These are phyloP conservation scores for Propithecus deckenii DNA, from an alignment of 2,797 vertebrate species.

Conservation along the genomic window DNA sequence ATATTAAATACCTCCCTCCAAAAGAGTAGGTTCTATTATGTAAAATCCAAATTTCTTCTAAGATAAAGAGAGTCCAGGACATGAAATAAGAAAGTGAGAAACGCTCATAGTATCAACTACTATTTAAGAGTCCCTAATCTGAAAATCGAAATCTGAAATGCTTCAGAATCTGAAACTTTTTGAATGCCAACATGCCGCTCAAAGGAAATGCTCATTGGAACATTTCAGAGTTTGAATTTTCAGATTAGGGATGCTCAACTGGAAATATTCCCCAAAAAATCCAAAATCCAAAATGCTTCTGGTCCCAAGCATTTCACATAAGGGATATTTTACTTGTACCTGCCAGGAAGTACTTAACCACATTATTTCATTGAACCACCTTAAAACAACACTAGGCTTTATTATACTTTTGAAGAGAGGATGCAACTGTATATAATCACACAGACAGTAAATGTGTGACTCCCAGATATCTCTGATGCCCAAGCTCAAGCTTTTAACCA, in stretches of 20 bases:
- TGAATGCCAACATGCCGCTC: neutral
- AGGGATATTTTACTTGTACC: neutral
- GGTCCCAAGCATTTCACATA: neutral
- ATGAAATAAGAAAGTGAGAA: neutral
- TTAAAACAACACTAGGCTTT: neutral
- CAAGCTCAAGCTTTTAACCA: neutral
- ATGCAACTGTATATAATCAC: neutral
- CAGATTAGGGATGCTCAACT: neutral
- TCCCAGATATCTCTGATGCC: neutral
- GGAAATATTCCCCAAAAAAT: neutral
- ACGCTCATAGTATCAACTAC: neutral
- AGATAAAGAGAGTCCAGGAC: neutral
- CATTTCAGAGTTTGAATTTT: neutral
- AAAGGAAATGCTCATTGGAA: neutral
- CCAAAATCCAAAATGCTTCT: neutral
- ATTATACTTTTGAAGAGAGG: neutral
- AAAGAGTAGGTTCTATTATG: neutral
- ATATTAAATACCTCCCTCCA: neutral
- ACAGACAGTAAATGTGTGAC: neutral
- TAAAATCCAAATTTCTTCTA: neutral
- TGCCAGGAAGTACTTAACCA: neutral
- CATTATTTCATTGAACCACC: neutral
- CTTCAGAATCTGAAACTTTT: neutral
- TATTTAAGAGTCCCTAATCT: neutral
- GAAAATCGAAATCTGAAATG: neutral